These are phyloP conservation scores for Cataglyphis rosenhaueri DNA, from an alignment of 2,888 invertebrate genomes.

Conservation along the genomic window DNA sequence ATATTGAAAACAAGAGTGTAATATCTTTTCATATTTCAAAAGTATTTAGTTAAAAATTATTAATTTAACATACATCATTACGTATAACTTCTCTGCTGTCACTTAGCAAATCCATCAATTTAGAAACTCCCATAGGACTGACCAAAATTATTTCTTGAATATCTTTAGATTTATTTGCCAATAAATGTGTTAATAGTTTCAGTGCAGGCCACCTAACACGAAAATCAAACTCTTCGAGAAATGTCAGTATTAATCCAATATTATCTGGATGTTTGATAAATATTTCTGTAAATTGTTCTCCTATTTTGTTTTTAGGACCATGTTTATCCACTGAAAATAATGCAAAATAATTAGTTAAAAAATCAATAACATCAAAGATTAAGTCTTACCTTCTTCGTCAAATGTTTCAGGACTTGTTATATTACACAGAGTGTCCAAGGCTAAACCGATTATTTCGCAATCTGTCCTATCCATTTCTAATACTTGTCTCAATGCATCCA, in stretches of 20 bases:
- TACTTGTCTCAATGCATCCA: slow-evolving; percentile 93
- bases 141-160: slow-evolving; percentile 95
- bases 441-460: slow-evolving; percentile 96
- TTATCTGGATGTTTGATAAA: slow-evolving; percentile 96
- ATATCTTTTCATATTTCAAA: background rate
- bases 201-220: slow-evolving; percentile 96
- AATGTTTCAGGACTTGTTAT: slow-evolving; percentile 93
- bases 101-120: slow-evolving; percentile 97
- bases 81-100: slow-evolving; percentile 98
- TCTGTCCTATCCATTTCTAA: slow-evolving; percentile 95
- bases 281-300: slow-evolving; percentile 98
- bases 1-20: too few relatives aligned
- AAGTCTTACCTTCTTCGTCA: slow-evolving; percentile 89
- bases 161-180: slow-evolving; percentile 94
- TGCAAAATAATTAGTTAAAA: background rate
- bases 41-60: background rate
- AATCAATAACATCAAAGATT: background rate
- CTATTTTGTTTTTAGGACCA: slow-evolving; percentile 88
- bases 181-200: slow-evolving; percentile 94
- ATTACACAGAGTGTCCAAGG: slow-evolving; percentile 96
- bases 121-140: slow-evolving; percentile 98
- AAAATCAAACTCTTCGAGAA: slow-evolving; percentile 98
- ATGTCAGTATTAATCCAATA: slow-evolving; percentile 92
- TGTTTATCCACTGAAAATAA: slow-evolving; percentile 80
- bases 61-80: slow-evolving; percentile 90